Percentiles rank a stretch among this genome's conserved stretches.
phyloP scores from a whole-genome alignment of 2,888 invertebrate species.

The Agrotis clavis region DNA sequence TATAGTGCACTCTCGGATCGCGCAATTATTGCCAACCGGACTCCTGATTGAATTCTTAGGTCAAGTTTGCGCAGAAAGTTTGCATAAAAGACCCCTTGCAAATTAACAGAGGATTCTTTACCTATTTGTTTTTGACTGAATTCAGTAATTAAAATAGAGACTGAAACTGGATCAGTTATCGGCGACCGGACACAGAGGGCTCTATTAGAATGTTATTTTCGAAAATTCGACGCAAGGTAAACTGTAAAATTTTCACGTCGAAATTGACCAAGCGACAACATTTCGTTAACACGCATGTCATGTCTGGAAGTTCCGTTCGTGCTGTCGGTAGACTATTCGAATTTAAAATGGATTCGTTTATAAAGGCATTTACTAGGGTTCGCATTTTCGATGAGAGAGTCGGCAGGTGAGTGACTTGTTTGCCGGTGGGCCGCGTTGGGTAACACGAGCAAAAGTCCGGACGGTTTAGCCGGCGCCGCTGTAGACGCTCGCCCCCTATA shows the following conservation, averaged over 20 bases:
- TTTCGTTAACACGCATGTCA: constrained; percentile 89
- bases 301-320: constrained; percentile 87
- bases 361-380: constrained; percentile 88
- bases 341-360: constrained; percentile 90
- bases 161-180: constrained; percentile 54
- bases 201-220: constrained; percentile 72
- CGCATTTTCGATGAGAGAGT: constrained; percentile 88
- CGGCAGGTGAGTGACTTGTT: constrained; percentile 91
- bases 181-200: constrained; percentile 38
- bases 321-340: constrained; percentile 87
- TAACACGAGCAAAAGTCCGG: constrained; percentile 87
- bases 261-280: constrained; percentile 86
- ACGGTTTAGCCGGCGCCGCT: constrained; percentile 87
- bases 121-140: constrained; percentile 72
- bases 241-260: constrained; percentile 77
- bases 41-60: constrained; percentile 89
- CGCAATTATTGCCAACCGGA: constrained; percentile 87
- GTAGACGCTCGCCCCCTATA: constrained; percentile 84
- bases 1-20: constrained; percentile 84
- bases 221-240: constrained; percentile 73
- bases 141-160: constrained; percentile 73
- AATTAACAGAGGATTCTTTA: constrained; percentile 81
- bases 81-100: constrained; percentile 84
- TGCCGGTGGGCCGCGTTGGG: constrained; percentile 81
- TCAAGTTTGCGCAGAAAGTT: constrained; percentile 86